These are phyloP conservation scores for Anastrepha ludens DNA, from an alignment of 1,140 invertebrate species.

Conservation along the genomic window DNA sequence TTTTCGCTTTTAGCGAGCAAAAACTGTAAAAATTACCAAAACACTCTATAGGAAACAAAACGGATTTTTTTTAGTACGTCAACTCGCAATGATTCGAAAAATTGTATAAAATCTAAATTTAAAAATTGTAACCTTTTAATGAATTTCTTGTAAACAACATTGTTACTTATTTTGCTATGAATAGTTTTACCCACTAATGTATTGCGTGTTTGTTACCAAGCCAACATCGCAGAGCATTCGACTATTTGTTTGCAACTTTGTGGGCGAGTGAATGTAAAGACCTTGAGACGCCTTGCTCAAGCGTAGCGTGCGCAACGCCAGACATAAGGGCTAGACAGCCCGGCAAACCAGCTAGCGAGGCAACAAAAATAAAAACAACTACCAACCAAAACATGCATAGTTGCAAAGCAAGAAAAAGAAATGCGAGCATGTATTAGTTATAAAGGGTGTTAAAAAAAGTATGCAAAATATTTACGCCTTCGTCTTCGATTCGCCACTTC, in stretches of 20 bases:
- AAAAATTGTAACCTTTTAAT: neutral
- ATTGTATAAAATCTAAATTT: too few relatives aligned
- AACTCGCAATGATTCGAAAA: too few relatives aligned
- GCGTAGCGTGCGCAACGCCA: slow-evolving; percentile 31
- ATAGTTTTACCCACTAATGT: neutral
- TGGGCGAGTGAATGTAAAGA: slow-evolving; percentile 45
- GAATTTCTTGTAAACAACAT: neutral
- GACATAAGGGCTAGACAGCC: slow-evolving; percentile 31
- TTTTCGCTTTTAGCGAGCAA: too few relatives aligned
- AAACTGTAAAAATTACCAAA: too few relatives aligned
- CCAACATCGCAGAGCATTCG: neutral
- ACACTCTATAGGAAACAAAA: too few relatives aligned
- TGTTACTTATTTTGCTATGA: neutral
- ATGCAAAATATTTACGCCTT: neutral
- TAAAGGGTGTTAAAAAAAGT: neutral
- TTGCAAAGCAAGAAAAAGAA: neutral
- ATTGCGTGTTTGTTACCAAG: slow-evolving; percentile 37
- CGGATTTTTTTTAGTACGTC: too few relatives aligned
- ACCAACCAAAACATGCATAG: neutral
- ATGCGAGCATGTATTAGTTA: neutral
- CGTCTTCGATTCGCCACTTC: too few relatives aligned
- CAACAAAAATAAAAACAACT: neutral
- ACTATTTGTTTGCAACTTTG: slow-evolving; percentile 31
- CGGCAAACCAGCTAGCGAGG: neutral
- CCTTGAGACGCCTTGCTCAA: slow-evolving; percentile 49